Evolutionary conservation across 2,113 vertebrate genomes (phyloP).

Genomic region (Himantopus leucocephalus): DNA sequence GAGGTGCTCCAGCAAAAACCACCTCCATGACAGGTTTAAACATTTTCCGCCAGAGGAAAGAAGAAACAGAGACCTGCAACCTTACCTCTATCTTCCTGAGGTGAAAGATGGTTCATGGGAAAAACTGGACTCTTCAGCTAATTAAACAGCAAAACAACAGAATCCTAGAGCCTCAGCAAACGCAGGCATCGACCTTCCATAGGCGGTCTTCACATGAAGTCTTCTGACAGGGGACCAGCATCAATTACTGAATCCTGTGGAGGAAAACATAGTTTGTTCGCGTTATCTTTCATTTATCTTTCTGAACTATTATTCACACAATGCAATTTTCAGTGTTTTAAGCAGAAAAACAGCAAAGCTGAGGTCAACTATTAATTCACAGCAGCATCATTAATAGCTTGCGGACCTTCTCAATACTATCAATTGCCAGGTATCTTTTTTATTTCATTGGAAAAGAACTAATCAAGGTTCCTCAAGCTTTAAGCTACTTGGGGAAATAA

Average conservation of each 20-base stretch:
- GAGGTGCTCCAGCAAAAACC: not conserved
- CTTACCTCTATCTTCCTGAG: conserved; percentile 49
- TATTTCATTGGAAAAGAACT: not conserved
- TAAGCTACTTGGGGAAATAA: not conserved
- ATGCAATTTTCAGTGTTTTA: not conserved
- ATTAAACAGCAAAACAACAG: not conserved
- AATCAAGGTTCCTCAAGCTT: not conserved
- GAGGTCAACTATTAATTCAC: not conserved
- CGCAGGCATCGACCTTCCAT: not conserved
- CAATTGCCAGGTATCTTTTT: not conserved
- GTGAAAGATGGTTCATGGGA: conserved; percentile 53
- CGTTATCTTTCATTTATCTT: not conserved
- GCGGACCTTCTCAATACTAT: not conserved
- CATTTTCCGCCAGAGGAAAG: not conserved
- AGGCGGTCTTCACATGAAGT: not conserved
- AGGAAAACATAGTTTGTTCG: not conserved
- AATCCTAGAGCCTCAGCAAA: conserved; percentile 15
- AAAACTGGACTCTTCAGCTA: not conserved
- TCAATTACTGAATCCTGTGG: not conserved
- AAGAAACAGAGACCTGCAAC: not conserved
- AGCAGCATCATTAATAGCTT: not conserved
- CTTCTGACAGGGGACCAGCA: not conserved
- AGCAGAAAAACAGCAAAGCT: not conserved
- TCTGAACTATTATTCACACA: not conserved
- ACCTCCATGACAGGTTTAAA: not conserved